Conservation (phyloP, 2,113 vertebrate species). For the Urocynchramus pylzowi region DNA sequence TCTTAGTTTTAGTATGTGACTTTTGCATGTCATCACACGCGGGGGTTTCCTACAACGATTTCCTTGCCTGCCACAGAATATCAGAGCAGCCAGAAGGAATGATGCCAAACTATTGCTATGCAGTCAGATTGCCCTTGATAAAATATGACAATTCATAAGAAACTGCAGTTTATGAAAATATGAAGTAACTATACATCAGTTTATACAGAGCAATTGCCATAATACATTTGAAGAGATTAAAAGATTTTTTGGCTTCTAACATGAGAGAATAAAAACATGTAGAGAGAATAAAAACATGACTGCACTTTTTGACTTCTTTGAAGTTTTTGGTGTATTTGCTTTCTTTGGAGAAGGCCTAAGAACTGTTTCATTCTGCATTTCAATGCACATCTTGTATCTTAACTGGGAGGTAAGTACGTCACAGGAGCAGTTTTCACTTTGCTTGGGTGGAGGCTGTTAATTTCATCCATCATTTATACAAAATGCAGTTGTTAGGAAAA, state of each 20-base stretch:
- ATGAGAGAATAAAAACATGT: not conserved
- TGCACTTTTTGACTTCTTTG: not conserved
- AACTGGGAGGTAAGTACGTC: not conserved
- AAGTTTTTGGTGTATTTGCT: not conserved
- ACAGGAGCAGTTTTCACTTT: not conserved
- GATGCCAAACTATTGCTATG: not conserved
- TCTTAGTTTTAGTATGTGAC: not conserved
- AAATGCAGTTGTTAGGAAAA: not conserved
- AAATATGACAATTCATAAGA: not conserved
- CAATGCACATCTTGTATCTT: not conserved
- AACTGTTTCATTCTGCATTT: not conserved
- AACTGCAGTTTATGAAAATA: not conserved
- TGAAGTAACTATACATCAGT: not conserved
- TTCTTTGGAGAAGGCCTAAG: not conserved
- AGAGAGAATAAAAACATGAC: not conserved
- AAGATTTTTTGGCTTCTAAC: not conserved
- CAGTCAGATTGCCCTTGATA: not conserved
- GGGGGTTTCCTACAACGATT: not conserved
- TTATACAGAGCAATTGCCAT: not conserved
- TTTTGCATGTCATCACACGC: rapidly evolving
- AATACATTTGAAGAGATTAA: not conserved
- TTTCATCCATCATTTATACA: not conserved
- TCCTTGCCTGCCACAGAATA: not conserved
- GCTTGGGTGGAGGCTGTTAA: not conserved
- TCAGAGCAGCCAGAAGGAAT: not conserved